A percentile compares a stretch with the other conserved stretches of the same genome.
Conservation (phyloP, 2,113 vertebrate genomes). For the Sapajus apella region DNA sequence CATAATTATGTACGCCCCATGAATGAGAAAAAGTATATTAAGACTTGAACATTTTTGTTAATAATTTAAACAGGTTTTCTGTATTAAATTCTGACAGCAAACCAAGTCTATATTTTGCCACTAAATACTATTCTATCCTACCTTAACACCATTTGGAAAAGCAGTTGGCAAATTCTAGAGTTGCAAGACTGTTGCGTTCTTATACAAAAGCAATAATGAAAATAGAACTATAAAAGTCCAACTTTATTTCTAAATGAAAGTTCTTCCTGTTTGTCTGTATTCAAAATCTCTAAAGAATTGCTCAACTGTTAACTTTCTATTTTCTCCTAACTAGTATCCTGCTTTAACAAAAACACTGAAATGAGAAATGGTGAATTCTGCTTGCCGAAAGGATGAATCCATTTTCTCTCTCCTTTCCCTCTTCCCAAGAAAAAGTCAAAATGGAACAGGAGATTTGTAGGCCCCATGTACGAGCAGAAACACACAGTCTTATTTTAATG, state of each 20-base stretch:
- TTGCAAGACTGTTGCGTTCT: not conserved
- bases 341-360: conserved; percentile 6
- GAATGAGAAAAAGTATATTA: not conserved
- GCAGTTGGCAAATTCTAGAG: conserved; percentile 27
- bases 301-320: conserved; percentile 8
- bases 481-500: not conserved
- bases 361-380: not conserved
- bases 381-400: not conserved
- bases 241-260: not conserved
- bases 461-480: not conserved
- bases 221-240: not conserved
- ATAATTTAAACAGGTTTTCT: not conserved
- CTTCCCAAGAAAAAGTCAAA: not conserved
- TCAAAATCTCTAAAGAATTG: conserved; percentile 6
- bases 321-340: conserved; percentile 2
- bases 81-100: conserved; percentile 21
- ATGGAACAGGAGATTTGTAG: not conserved
- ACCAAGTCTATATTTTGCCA: not conserved
- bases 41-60: not conserved
- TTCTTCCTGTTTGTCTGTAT: not conserved
- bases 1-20: not conserved
- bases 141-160: not conserved
- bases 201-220: not conserved
- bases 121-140: conserved; percentile 29
- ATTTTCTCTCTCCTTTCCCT: not conserved